Evolutionary conservation across 2,113 vertebrate species (phyloP).

Genomic region (Dromiciops gliroides): DNA sequence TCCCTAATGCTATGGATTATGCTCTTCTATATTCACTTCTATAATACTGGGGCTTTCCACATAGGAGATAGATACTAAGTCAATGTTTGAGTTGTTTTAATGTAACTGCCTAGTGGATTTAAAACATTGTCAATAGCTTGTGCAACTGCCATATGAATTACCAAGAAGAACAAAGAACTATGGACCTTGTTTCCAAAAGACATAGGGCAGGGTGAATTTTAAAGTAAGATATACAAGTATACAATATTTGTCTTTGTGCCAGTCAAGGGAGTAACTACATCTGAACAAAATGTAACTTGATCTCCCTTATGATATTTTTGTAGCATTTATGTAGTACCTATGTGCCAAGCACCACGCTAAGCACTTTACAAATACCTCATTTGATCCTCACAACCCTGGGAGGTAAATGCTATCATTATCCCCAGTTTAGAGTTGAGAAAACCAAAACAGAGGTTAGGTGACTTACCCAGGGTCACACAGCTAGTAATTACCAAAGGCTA

Average conservation of each 20-base stretch:
- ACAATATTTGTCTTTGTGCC: neutral
- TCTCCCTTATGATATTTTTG: neutral
- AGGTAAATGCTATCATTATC: neutral
- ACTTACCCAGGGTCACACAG: neutral
- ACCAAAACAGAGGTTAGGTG: neutral
- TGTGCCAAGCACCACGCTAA: neutral
- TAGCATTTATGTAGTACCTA: neutral
- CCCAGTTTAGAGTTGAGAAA: neutral
- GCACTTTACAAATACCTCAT: neutral
- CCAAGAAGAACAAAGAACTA: neutral
- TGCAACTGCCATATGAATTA: neutral
- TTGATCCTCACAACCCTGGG: neutral
- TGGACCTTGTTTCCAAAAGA: neutral
- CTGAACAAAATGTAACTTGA: neutral
- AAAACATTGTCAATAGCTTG: neutral
- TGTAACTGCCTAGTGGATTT: neutral
- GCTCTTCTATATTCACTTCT: neutral
- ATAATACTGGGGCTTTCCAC: neutral
- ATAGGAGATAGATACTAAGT: neutral
- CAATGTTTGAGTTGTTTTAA: neutral
- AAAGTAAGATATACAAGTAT: neutral
- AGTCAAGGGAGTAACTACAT: neutral
- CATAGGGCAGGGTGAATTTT: neutral
- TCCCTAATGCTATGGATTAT: constrained; percentile 34
- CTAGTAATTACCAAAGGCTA: neutral